Percentiles rank a stretch among this genome's conserved stretches.
Evolutionary conservation across 2,797 vertebrate genomes (phyloP).

Genomic region (Vultur gryphus): DNA sequence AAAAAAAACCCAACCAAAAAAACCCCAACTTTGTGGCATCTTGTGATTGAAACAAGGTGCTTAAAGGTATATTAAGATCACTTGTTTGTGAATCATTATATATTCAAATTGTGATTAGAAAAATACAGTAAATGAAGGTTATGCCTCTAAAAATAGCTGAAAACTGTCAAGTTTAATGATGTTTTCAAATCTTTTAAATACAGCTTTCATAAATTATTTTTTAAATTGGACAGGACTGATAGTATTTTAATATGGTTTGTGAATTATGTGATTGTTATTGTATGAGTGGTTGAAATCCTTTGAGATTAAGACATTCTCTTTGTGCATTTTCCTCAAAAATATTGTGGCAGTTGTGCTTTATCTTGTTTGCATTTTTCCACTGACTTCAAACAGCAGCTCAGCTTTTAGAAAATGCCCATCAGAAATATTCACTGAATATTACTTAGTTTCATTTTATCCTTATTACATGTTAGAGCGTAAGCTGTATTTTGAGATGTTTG

Average conservation of each 20-base stretch:
- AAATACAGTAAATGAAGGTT: neutral
- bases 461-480: no score
- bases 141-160: neutral
- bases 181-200: neutral
- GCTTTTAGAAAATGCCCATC: neutral
- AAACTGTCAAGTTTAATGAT: neutral
- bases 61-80: neutral
- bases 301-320: neutral
- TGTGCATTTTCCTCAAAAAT: neutral
- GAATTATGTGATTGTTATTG: accelerated
- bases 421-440: neutral
- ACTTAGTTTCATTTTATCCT: neutral
- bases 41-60: neutral
- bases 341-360: neutral
- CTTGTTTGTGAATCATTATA: neutral
- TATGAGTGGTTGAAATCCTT: neutral
- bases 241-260: neutral
- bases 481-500: neutral
- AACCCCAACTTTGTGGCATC: neutral
- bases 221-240: neutral
- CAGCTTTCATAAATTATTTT: neutral
- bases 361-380: neutral
- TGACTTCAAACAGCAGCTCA: neutral
- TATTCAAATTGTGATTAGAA: neutral
- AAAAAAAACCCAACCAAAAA: neutral